Evolutionary conservation across 2,888 invertebrate species (phyloP).

Genomic region (Eurytoma californica): DNA sequence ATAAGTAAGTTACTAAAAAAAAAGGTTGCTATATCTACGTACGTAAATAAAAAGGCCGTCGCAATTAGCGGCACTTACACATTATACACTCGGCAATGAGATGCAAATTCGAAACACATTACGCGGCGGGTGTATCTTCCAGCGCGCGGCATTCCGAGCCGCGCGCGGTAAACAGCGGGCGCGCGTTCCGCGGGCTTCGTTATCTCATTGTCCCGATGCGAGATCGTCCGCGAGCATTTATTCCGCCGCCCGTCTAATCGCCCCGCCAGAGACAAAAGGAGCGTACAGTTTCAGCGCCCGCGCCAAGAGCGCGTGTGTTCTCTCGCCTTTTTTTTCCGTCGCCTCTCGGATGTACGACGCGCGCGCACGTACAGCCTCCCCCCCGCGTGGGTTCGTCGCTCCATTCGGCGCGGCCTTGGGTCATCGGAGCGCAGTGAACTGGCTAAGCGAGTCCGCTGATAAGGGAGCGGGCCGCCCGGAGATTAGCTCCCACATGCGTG

Average conservation of each 20-base stretch:
- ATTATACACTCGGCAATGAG: not conserved
- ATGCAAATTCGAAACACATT: constrained; percentile 23
- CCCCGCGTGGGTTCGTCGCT: constrained; percentile 37
- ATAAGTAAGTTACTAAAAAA: too few species aligned
- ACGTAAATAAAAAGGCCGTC: too few species aligned
- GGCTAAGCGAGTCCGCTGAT: constrained; percentile 39
- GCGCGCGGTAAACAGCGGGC: too few species aligned
- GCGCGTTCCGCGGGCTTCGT: too few species aligned
- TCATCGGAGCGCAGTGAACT: constrained; percentile 23
- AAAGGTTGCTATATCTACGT: not conserved
- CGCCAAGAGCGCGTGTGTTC: not conserved
- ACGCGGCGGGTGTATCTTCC: not conserved
- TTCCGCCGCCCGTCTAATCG: not conserved
- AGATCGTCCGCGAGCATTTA: not conserved
- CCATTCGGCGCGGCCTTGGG: constrained; percentile 42
- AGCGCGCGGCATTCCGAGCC: not conserved
- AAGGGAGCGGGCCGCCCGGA: constrained; percentile 26
- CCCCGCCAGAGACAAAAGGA: not conserved
- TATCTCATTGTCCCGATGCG: constrained; percentile 3
- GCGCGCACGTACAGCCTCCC: not conserved
- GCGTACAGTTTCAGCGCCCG: not conserved
- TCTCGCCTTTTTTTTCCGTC: not conserved
- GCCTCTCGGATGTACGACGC: not conserved
- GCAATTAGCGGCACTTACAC: not conserved
- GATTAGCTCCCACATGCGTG: constrained; percentile 21